Conservation (phyloP, 2,888 invertebrate species). For the Hemithea aestivaria region DNA sequence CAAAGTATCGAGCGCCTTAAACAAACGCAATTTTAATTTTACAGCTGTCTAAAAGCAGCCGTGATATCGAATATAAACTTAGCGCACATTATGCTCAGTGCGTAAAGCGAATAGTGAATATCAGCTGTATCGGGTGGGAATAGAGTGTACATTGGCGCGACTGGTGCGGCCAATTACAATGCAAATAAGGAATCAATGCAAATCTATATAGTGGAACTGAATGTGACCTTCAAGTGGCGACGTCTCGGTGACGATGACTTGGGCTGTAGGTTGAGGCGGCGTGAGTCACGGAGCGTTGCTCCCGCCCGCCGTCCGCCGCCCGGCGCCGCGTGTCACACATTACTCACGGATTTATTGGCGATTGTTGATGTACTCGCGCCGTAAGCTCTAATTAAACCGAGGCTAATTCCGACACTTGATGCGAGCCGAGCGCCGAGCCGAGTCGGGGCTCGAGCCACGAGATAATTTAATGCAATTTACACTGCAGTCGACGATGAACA, state of each 20-base stretch:
- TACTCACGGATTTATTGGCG: constrained; percentile 25
- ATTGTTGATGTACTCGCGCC: constrained; percentile 13
- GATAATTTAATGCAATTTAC: too few relatives aligned
- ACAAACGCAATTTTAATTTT: constrained; percentile 7
- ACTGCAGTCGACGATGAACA: too few relatives aligned
- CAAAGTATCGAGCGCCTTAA: constrained; percentile 12
- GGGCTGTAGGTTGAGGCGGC: constrained; percentile 22
- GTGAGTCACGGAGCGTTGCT: constrained; percentile 35
- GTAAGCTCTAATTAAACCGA: constrained; percentile 8
- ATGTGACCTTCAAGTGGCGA: constrained; percentile 34
- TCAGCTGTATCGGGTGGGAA: constrained; percentile 1
- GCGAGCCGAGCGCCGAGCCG: too few relatives aligned
- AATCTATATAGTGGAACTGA: constrained; percentile 29
- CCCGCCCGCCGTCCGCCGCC: constrained; percentile 6
- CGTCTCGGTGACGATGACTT: background rate
- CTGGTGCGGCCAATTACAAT: constrained; percentile 29
- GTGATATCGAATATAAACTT: constrained; percentile 3
- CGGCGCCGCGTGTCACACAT: constrained; percentile 26
- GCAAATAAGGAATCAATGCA: constrained; percentile 41
- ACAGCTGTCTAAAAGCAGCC: constrained; percentile 10
- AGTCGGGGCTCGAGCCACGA: too few relatives aligned
- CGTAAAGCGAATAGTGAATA: constrained; percentile 4
- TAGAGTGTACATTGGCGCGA: constrained; percentile 11
- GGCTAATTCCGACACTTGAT: constrained; percentile 9
- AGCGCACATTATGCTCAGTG: background rate